Evolutionary conservation across 2,113 vertebrate species (phyloP).

Genomic region (Paramormyrops kingsleyae): DNA sequence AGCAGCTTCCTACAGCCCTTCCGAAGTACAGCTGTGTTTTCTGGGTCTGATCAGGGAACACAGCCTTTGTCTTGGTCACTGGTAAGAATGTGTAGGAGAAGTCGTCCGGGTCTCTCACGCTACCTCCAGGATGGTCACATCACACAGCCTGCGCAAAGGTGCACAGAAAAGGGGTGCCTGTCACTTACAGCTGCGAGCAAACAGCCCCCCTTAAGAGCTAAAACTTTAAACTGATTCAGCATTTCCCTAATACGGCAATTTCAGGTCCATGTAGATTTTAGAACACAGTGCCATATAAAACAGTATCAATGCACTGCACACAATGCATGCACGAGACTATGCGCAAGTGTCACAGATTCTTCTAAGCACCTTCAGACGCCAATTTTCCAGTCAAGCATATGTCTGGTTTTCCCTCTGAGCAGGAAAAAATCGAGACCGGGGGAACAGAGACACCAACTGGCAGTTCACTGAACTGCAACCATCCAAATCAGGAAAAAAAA

Average conservation of each 20-base stretch:
- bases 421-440: slow-evolving; percentile 18
- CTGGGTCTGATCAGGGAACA: not conserved
- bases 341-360: not conserved
- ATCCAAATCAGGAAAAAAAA: slow-evolving; percentile 28
- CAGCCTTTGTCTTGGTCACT: not conserved
- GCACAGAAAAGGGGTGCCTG: not conserved
- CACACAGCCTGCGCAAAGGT: not conserved
- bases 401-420: not conserved
- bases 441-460: slow-evolving; percentile 66
- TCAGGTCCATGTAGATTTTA: not conserved
- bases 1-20: slow-evolving; percentile 1
- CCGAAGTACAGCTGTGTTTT: not conserved
- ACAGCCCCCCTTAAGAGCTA: not conserved
- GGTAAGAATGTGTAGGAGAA: not conserved
- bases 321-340: not conserved
- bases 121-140: slow-evolving; percentile 12
- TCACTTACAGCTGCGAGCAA: not conserved
- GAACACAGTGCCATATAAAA: not conserved
- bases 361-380: not conserved
- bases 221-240: not conserved
- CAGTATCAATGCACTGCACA: not conserved
- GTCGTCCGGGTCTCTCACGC: not conserved
- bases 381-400: not conserved
- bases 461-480: slow-evolving; percentile 54
- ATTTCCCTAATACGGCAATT: not conserved